Base-by-base conservation (phyloP, 2,888 invertebrate species). In the Onchidella celtica region DNA sequence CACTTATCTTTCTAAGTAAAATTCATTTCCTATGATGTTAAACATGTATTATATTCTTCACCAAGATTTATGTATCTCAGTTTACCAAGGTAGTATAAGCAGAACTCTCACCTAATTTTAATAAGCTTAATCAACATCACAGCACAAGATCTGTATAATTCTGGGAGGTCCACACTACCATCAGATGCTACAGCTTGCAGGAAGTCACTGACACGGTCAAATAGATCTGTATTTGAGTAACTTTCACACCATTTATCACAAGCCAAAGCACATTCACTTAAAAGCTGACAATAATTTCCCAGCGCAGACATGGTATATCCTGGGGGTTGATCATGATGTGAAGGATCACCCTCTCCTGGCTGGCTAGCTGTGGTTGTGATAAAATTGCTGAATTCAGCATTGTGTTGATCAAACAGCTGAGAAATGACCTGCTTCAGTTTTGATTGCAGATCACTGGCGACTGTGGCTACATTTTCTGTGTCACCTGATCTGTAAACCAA, bases 51-150 rank as follows among this genome's bases (percentile, higher is more conserved):
- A n/a, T n/a, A n/a, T n/a, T n/a, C n/a, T n/a, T n/a, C n/a, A n/a
- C n/a, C n/a, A n/a, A n/a, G n/a, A n/a, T n/a, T n/a, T n/a, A n/a
- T n/a, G n/a, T n/a, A n/a, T n/a, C n/a, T n/a, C n/a, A n/a, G n/a
- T n/a, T n/a, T n/a, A n/a, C n/a, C n/a, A n/a, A n/a, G n/a, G n/a
- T n/a, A n/a, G n/a, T n/a, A n/a, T n/a, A n/a, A n/a, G n/a, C n/a
- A n/a, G n/a, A n/a, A n/a, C n/a, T n/a, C n/a, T n/a, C n/a, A n/a
- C n/a, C n/a, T n/a, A n/a, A n/a, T n/a, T n/a, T n/a, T n/a, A 27
- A 63, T 40, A 36, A 74, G 63, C 11, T 59, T 74, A 27, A 74
- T 38, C 38, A 74, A 29, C 74, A 74, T 36, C 17, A 27, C 36
- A 21, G 29, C 47, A 1, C n/a, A 21, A 6, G 36, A 29, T 14